Percentiles rank a stretch among this genome's conserved stretches.
Conservation (phyloP, 2,113 vertebrate genomes). For the Oxyruncus cristatus region DNA sequence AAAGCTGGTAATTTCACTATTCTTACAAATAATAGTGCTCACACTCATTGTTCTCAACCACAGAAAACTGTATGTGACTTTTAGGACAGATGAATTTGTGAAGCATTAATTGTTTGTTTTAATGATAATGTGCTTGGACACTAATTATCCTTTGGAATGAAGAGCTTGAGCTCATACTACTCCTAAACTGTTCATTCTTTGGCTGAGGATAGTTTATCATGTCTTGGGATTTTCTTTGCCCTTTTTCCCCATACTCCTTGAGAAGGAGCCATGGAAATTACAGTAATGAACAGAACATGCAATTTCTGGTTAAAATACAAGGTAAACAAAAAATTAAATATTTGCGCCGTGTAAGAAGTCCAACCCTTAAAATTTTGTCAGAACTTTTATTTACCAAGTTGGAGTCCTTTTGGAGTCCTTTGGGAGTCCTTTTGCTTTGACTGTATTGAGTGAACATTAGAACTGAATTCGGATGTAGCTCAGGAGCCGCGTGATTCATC, state of each 20-base stretch:
- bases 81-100: neutral
- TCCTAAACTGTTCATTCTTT: neutral
- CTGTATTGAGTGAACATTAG: neutral
- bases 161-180: neutral
- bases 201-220: neutral
- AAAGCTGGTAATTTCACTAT: neutral
- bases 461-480: neutral
- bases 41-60: neutral
- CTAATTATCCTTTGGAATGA: neutral
- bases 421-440: neutral
- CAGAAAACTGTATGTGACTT: neutral
- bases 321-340: neutral
- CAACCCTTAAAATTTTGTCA: neutral
- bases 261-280: neutral
- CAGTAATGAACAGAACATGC: neutral
- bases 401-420: no score
- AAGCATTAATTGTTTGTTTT: neutral
- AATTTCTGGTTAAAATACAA: neutral
- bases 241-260: neutral
- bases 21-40: neutral
- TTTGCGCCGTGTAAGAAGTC: neutral
- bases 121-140: neutral
- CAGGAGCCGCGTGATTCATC: neutral
- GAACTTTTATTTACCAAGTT: neutral
- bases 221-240: neutral